Evolutionary conservation across 2,113 vertebrate species (phyloP).

Genomic region (Perca flavescens): DNA sequence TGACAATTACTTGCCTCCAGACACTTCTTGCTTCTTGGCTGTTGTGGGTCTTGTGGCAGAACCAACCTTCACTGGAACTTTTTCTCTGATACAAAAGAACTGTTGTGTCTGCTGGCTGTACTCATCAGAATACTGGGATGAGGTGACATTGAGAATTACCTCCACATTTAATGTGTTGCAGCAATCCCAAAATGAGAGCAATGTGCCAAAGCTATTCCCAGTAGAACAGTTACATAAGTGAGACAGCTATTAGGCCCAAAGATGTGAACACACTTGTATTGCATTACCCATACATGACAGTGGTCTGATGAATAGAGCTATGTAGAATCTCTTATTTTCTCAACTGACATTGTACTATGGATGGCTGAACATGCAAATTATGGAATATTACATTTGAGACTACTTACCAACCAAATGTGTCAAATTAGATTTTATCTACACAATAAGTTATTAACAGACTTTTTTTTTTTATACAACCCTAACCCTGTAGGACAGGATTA

Average conservation of each 20-base stretch:
- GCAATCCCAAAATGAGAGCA: conserved; percentile 65
- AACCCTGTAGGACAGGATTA: not conserved
- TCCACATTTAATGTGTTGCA: conserved; percentile 65
- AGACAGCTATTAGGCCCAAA: conserved; percentile 46
- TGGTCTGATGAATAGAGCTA: conserved; percentile 36
- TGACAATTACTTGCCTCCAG: conserved; percentile 70
- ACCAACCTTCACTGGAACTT: conserved; percentile 33
- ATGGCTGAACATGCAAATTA: conserved; percentile 24
- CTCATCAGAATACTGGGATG: conserved; percentile 34
- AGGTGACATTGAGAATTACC: conserved; percentile 60
- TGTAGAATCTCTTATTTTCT: conserved; percentile 10
- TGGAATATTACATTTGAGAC: conserved; percentile 36
- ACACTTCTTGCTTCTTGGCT: conserved; percentile 39
- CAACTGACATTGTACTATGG: not conserved
- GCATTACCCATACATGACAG: conserved; percentile 31
- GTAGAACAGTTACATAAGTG: conserved; percentile 61
- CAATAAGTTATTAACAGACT: conserved; percentile 21
- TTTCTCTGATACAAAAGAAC: conserved; percentile 46
- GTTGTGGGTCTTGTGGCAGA: conserved; percentile 39
- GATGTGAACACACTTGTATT: conserved; percentile 42
- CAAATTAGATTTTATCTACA: conserved; percentile 29
- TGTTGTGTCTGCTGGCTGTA: conserved; percentile 14
- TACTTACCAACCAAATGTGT: conserved; percentile 4
- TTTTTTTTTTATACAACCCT: not conserved
- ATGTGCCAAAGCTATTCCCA: conserved; percentile 52